Base-by-base conservation (phyloP, 2,888 invertebrate species). In the Beris morrisii region DNA sequence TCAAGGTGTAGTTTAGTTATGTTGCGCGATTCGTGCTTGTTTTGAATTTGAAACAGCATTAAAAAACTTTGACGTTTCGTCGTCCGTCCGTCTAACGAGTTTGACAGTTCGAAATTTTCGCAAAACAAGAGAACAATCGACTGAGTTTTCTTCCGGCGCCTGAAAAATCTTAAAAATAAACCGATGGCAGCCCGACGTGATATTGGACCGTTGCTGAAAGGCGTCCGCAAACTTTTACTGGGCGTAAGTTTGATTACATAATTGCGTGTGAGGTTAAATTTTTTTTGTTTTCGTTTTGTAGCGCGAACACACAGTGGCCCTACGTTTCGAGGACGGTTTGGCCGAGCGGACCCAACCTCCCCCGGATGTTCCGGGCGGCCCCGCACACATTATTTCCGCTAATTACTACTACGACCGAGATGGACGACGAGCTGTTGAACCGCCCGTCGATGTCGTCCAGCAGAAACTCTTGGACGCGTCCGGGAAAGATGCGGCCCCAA, bases 321-420 rank as follows among this genome's bases (percentile, higher is more conserved):
- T 91, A 54, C 84, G 93, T 72, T 92, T 87, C 74, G 86, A 87
- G 70, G 86, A 89, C 44, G 78, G 83, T 4, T 9, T 91, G 46
- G 82, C 92, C 3, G 82, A 86, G 9, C 88, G 96, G 73, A 90
- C 90, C 63, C 94, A 92, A 76, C 93, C 93, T 30, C 89, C 83
- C 13, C 96, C 95, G 54, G 79, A 84, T 65, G 78, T 95, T 59
- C 97, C 93, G 22, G 91, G 87, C 69, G 97, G 95, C 9, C 89
- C 91, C 2, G 83, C 89, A 38, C 91, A 93, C 79, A 86, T 84
- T 77, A 82, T 92, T 68, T 86, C 89, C 12, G 87, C 85, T 55
- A 95, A 96, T 79, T 94, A 95, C 78, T 97, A 97, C 75, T 90
- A 83, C 75, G 80, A 83, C 0, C 85, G 96, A 66, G 97, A 97